phyloP scores from a whole-genome alignment of 2,888 invertebrate species.

The Rotaria magnacalcarata region DNA sequence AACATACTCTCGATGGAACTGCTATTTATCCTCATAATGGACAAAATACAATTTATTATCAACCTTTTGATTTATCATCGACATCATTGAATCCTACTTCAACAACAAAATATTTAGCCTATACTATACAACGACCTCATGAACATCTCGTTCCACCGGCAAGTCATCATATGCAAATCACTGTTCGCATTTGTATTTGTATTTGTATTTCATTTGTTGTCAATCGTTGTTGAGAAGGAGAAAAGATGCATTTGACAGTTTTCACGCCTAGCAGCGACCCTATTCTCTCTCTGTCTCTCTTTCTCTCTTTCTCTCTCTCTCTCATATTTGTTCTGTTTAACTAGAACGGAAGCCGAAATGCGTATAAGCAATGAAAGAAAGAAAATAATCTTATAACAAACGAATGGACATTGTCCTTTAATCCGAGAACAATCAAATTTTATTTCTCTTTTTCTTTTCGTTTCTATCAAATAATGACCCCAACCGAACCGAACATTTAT shows the following conservation, averaged over 20 bases:
- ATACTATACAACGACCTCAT: background rate
- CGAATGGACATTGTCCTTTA: conserved; percentile 24
- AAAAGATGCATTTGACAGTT: conserved; percentile 29
- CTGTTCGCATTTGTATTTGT: background rate
- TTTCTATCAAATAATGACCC: conserved; percentile 16
- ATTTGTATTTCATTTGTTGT: conserved; percentile 25
- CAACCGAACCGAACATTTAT: background rate
- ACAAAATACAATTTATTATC: conserved; percentile 16
- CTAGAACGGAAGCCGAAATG: conserved; percentile 29
- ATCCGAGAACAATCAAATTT: conserved; percentile 2
- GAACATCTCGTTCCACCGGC: background rate
- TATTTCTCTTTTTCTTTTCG: conserved; percentile 5
- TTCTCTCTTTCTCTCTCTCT: background rate
- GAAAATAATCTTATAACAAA: conserved; percentile 22
- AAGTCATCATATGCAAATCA: background rate
- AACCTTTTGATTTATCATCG: conserved; percentile 1
- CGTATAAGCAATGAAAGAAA: conserved; percentile 13
- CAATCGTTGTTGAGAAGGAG: background rate
- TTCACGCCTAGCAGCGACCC: background rate
- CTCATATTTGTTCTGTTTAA: background rate
- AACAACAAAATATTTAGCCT: background rate
- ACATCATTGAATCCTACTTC: background rate
- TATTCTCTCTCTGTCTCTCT: conserved; percentile 11
- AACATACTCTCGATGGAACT: conserved; percentile 1
- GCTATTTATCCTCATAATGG: conserved; percentile 22